A percentile compares a stretch with the other conserved stretches of the same genome.
phyloP scores from a whole-genome alignment of 2,113 vertebrate species.

The Alouatta palliata region DNA sequence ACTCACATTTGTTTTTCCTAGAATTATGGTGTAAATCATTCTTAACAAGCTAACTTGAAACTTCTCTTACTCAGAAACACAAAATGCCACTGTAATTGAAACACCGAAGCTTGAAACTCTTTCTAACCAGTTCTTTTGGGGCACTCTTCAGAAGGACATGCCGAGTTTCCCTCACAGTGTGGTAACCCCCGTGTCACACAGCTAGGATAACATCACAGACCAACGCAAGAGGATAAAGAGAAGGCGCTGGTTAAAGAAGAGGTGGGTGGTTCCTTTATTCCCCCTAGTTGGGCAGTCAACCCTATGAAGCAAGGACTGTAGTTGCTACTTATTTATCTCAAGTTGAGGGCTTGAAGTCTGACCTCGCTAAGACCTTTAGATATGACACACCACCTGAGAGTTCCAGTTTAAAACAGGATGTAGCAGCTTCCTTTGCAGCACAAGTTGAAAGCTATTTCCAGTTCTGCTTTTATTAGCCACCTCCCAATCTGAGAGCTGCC shows the following conservation, averaged over 20 bases:
- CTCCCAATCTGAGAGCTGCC: slow-evolving; percentile 70
- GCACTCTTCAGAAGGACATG: slow-evolving; percentile 64
- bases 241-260: slow-evolving; percentile 57
- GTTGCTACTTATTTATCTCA: slow-evolving; percentile 69
- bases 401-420: slow-evolving; percentile 68
- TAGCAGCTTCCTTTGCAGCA: slow-evolving; percentile 22
- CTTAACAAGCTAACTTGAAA: slow-evolving; percentile 72
- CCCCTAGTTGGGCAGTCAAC: slow-evolving; percentile 56
- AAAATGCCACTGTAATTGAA: slow-evolving; percentile 59
- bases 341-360: slow-evolving; percentile 73
- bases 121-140: slow-evolving; percentile 66
- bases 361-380: slow-evolving; percentile 70
- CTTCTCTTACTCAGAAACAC: slow-evolving; percentile 62
- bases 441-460: slow-evolving; percentile 64
- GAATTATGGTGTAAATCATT: slow-evolving; percentile 74
- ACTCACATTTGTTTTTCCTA: slow-evolving; percentile 70
- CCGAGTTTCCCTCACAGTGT: slow-evolving; percentile 62
- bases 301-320: slow-evolving; percentile 25
- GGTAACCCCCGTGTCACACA: slow-evolving; percentile 58
- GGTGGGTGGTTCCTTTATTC: slow-evolving; percentile 70
- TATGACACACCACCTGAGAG: slow-evolving; percentile 52
- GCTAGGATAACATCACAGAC: slow-evolving; percentile 71
- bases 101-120: slow-evolving; percentile 45
- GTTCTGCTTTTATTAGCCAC: slow-evolving; percentile 75
- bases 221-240: slow-evolving; percentile 63